A percentile compares a stretch with the other conserved stretches of the same genome.
phyloP scores from a whole-genome alignment of 2,797 vertebrate genomes.

The Sebastes itinus region DNA sequence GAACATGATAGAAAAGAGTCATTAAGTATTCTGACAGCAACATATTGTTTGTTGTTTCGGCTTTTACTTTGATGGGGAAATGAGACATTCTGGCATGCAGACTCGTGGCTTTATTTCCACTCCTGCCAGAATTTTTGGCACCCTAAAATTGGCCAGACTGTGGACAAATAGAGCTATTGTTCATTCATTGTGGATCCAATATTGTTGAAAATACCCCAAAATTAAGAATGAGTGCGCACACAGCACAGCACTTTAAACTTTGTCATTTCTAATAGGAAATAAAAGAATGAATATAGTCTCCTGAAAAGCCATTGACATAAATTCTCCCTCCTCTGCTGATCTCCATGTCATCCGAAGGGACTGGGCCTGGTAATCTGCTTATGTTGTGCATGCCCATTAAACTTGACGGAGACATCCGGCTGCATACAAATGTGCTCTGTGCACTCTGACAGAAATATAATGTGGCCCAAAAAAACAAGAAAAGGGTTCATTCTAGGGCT shows the following conservation, averaged over 20 bases:
- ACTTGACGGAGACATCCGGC: neutral
- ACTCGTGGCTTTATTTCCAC: neutral
- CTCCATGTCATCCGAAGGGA: slow-evolving; percentile 3
- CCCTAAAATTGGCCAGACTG: neutral
- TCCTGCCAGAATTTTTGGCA: neutral
- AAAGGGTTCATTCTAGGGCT: neutral
- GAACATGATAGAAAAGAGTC: slow-evolving; percentile 9
- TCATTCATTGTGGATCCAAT: neutral
- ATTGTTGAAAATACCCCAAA: neutral
- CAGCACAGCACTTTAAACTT: neutral
- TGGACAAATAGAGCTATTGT: neutral
- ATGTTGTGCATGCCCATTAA: neutral
- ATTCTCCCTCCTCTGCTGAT: slow-evolving; percentile 1
- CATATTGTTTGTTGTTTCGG: slow-evolving; percentile 20
- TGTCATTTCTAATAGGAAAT: neutral
- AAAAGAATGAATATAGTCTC: neutral
- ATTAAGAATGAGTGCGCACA: neutral
- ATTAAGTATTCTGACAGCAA: slow-evolving; percentile 23
- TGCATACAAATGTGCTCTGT: neutral
- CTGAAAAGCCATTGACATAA: neutral
- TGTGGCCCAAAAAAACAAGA: neutral
- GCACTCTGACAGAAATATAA: neutral
- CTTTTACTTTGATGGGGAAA: slow-evolving; percentile 7
- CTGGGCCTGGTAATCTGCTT: slow-evolving; percentile 10
- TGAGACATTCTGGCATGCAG: neutral